These are phyloP conservation scores for Chiridota heheva DNA, from an alignment of 35 echinoderm and acorn worm species.

Conservation along the genomic window DNA sequence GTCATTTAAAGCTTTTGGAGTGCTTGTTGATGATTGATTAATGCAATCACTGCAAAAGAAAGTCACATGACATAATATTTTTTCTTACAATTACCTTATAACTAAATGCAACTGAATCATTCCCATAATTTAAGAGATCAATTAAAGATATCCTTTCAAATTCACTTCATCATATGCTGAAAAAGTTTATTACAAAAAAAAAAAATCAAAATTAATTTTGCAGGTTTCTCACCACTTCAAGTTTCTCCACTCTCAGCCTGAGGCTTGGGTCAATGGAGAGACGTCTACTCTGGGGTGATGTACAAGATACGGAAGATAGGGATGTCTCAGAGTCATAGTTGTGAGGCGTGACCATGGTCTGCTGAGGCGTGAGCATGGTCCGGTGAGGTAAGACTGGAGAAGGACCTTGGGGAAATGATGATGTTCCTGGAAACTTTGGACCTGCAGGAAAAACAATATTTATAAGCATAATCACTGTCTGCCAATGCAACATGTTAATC, in stretches of 20 bases:
- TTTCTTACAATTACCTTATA: no score
- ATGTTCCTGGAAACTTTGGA: background rate
- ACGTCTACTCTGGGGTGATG: conserved; percentile 50
- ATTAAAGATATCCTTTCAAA: background rate
- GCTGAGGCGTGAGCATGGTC: background rate
- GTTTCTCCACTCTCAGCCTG: conserved; percentile 77
- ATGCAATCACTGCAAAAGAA: background rate
- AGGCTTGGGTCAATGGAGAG: conserved; percentile 83
- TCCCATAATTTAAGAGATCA: no score
- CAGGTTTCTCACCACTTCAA: conserved; percentile 79
- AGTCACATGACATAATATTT: background rate
- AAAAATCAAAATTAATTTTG: background rate
- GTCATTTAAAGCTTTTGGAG: no score
- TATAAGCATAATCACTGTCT: no score
- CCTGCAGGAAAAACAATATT: no score
- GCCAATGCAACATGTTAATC: no score
- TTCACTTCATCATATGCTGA: background rate
- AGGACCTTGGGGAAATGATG: conserved; percentile 1
- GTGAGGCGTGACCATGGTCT: background rate
- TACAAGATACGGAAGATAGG: background rate
- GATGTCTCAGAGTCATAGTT: background rate
- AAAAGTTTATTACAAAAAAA: background rate
- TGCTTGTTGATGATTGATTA: background rate
- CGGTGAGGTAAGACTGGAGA: conserved; percentile 51
- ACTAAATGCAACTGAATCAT: no score